Evolutionary conservation across 2,113 vertebrate genomes (phyloP).

Genomic region (Protobothrops flavoviridis): DNA sequence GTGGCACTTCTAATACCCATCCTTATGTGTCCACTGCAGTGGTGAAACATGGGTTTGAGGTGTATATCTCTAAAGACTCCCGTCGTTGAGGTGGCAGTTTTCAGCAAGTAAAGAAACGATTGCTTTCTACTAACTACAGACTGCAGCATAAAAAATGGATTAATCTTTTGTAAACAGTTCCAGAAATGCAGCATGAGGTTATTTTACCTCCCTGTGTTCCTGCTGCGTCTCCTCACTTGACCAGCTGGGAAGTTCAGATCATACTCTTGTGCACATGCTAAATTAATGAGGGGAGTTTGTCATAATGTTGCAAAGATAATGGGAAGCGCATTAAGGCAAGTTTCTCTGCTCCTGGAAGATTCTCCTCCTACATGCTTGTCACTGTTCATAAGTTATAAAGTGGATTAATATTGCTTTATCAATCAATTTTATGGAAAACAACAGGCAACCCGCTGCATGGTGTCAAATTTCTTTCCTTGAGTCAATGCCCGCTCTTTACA

Average conservation of each 20-base stretch:
- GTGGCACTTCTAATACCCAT: not conserved
- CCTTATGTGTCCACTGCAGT: not conserved
- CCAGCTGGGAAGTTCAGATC: constrained; percentile 8
- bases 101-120: not conserved
- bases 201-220: not conserved
- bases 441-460: constrained; percentile 41
- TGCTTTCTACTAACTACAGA: not conserved
- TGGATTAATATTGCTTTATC: constrained; percentile 39
- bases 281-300: not conserved
- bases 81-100: not conserved
- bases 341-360: not conserved
- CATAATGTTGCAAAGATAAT: not conserved
- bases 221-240: fast-evolving
- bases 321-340: fast-evolving
- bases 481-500: constrained; percentile 42
- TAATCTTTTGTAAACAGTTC: not conserved
- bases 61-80: not conserved
- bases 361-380: constrained; percentile 10
- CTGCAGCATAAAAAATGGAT: not conserved
- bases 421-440: constrained; percentile 37
- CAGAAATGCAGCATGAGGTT: not conserved
- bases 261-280: not conserved
- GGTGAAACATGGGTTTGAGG: not conserved
- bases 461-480: constrained; percentile 47
- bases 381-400: constrained; percentile 21